A percentile compares a stretch with the other conserved stretches of the same genome.
Evolutionary conservation across 2,113 vertebrate genomes (phyloP).

Genomic region (Triplophysa dalaica): DNA sequence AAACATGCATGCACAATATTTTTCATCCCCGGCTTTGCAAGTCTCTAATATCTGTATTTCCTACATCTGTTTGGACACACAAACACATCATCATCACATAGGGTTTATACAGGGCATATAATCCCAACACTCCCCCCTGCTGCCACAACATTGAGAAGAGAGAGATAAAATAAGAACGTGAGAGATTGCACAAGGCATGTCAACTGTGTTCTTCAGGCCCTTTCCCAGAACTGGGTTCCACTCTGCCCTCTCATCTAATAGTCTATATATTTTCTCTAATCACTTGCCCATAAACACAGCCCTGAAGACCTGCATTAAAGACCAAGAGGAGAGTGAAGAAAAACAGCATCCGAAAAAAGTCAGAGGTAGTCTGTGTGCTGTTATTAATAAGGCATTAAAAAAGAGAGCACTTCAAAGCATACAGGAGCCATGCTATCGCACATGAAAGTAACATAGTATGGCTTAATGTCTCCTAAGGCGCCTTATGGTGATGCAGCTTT

Average conservation of each 20-base stretch:
- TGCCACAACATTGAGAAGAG: constrained; percentile 56
- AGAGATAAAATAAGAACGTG: constrained; percentile 41
- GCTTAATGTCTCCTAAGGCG: constrained; percentile 81
- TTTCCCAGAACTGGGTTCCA: constrained; percentile 7
- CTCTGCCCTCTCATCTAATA: constrained; percentile 62
- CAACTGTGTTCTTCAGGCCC: constrained; percentile 48
- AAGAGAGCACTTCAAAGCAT: constrained; percentile 78
- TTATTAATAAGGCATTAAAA: constrained; percentile 80
- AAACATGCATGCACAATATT: not conserved
- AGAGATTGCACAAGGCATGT: constrained; percentile 11
- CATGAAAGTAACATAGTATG: constrained; percentile 79
- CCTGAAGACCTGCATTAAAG: constrained; percentile 58
- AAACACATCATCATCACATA: constrained; percentile 51
- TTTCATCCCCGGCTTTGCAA: constrained; percentile 11
- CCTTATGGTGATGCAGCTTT: constrained; percentile 75
- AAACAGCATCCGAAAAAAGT: constrained; percentile 56
- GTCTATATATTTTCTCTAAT: constrained; percentile 65
- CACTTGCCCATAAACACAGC: constrained; percentile 63
- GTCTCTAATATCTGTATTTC: not conserved
- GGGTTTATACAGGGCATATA: constrained; percentile 60
- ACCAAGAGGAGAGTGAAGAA: constrained; percentile 43
- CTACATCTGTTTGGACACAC: constrained; percentile 27
- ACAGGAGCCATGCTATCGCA: constrained; percentile 74
- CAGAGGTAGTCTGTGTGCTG: constrained; percentile 68
- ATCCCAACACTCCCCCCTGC: constrained; percentile 56